A percentile compares a stretch with the other conserved stretches of the same genome.
Evolutionary conservation across 2,113 vertebrate species (phyloP).

Genomic region (Takifugu bimaculatus): DNA sequence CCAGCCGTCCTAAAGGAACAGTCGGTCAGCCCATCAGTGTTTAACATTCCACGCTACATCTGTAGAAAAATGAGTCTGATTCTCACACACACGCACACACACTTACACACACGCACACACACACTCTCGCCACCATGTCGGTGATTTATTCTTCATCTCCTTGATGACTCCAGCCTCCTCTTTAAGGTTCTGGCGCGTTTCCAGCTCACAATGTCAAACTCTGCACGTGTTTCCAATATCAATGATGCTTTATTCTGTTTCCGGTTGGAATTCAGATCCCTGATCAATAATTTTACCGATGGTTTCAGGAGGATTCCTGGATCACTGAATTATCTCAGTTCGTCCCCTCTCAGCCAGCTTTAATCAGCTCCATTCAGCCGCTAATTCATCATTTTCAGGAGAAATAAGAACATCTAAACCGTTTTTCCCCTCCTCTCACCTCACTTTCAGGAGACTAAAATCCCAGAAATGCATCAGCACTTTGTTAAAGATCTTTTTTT

Average conservation of each 20-base stretch:
- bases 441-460: too few relatives aligned
- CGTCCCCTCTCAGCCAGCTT: too few relatives aligned
- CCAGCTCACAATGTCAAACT: slow-evolving; percentile 71
- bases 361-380: too few relatives aligned
- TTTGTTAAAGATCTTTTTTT: too few relatives aligned
- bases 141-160: slow-evolving; percentile 20
- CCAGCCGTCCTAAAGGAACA: slow-evolving; percentile 66
- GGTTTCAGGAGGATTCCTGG: too few relatives aligned
- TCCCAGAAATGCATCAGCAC: too few relatives aligned
- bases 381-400: too few relatives aligned
- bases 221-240: slow-evolving; percentile 48
- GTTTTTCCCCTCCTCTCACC: too few relatives aligned
- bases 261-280: background rate
- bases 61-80: too few relatives aligned
- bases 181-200: slow-evolving; percentile 34
- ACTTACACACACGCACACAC: too few relatives aligned
- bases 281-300: background rate
- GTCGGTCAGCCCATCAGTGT: background rate
- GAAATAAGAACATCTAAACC: too few relatives aligned
- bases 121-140: slow-evolving; percentile 5
- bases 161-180: slow-evolving; percentile 14
- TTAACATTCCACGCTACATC: background rate
- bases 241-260: background rate
- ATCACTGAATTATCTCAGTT: too few relatives aligned
- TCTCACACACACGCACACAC: background rate